Evolutionary conservation across 2,888 invertebrate genomes (phyloP).

Genomic region (Tipula vernalis): DNA sequence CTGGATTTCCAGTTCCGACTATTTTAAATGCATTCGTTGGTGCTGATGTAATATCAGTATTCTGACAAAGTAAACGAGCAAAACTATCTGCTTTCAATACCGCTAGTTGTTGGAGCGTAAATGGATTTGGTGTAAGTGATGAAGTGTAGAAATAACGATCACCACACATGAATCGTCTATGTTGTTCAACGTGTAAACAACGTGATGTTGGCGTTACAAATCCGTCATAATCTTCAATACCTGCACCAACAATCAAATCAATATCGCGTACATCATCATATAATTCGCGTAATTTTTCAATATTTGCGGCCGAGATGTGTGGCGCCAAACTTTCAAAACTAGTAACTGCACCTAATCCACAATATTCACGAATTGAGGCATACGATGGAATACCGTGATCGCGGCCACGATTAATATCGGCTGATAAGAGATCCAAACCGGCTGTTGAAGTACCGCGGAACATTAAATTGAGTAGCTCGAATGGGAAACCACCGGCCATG

Average conservation of each 20-base stretch:
- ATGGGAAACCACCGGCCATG: not conserved
- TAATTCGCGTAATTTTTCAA: conserved; percentile 35
- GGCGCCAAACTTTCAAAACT: conserved; percentile 47
- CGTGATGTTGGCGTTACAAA: conserved; percentile 55
- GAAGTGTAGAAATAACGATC: conserved; percentile 62
- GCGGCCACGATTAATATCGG: conserved; percentile 59
- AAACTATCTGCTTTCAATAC: conserved; percentile 50
- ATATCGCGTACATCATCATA: conserved; percentile 41
- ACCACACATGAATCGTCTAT: conserved; percentile 46
- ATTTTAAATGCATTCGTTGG: conserved; percentile 7
- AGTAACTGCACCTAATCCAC: conserved; percentile 45
- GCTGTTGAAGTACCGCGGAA: not conserved
- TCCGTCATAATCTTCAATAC: conserved; percentile 51
- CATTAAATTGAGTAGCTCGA: not conserved
- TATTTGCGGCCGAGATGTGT: conserved; percentile 42
- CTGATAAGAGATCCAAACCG: conserved; percentile 54
- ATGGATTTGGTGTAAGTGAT: not conserved
- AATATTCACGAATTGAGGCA: conserved; percentile 56
- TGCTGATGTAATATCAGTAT: conserved; percentile 45
- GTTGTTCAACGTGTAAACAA: conserved; percentile 62
- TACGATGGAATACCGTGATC: conserved; percentile 60
- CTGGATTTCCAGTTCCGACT: not conserved
- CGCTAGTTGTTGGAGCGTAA: conserved; percentile 36
- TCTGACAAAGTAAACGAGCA: conserved; percentile 51
- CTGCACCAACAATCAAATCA: conserved; percentile 61